These are phyloP conservation scores for Tigriopus californicus DNA, from an alignment of 2,888 invertebrate genomes.

Conservation along the genomic window DNA sequence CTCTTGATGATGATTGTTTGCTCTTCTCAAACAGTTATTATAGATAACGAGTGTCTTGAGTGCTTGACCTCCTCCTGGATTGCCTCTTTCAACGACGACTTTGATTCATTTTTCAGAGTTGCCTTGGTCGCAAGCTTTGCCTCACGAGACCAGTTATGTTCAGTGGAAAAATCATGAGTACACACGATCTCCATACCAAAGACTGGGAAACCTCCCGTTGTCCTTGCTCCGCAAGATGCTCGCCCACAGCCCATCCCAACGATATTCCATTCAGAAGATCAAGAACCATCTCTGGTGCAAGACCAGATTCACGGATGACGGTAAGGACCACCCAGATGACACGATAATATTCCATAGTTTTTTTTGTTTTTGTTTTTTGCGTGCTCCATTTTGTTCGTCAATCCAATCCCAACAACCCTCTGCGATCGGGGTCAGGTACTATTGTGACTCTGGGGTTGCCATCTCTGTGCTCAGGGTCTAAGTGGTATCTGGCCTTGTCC, in stretches of 20 bases:
- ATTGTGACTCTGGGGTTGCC: slow-evolving; percentile 57
- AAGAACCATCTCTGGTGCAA: slow-evolving; percentile 51
- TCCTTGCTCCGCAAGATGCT: slow-evolving; percentile 58
- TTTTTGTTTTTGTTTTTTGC: background rate
- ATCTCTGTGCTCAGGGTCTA: slow-evolving; percentile 29
- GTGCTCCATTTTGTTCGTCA: background rate
- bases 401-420: background rate
- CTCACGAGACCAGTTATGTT: slow-evolving; percentile 46
- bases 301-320: slow-evolving; percentile 24
- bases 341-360: background rate
- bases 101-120: slow-evolving; percentile 43
- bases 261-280: slow-evolving; percentile 48
- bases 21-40: too few species aligned
- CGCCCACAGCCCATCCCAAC: slow-evolving; percentile 41
- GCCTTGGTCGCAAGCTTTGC: slow-evolving; percentile 76
- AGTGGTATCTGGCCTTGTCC: slow-evolving; percentile 32
- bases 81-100: background rate
- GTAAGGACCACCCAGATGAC: slow-evolving; percentile 13
- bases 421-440: slow-evolving; percentile 49
- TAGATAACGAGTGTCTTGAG: too few species aligned
- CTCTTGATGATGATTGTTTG: too few species aligned
- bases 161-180: slow-evolving; percentile 52
- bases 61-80: background rate
- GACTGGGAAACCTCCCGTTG: slow-evolving; percentile 52
- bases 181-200: slow-evolving; percentile 55